Base-by-base conservation (phyloP, 1,140 invertebrate species). In the Teleopsis dalmanni region DNA sequence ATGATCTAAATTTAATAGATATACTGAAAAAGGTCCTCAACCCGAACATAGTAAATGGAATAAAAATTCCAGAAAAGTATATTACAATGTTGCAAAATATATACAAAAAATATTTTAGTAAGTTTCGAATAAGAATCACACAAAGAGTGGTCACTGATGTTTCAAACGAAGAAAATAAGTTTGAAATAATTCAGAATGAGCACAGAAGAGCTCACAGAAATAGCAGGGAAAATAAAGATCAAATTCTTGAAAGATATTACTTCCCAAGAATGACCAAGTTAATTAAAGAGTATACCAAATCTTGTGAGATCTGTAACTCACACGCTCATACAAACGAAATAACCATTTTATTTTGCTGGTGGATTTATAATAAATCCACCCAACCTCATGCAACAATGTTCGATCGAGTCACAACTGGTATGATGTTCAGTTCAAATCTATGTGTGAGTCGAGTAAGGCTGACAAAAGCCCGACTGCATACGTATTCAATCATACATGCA, bases 131-230 rank as follows among this genome's bases (percentile, higher is more conserved):
- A 21, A 34, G 47, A 27, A 49, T 53, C 4, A 53, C 52, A 1
- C 47, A 49, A 35, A 53, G 19, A 38, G 9, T 48, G 1, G 47
- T 53, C 16, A 16, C 38, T n/a, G 51, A 53, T 21, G 13, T 53
- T 16, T 14, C 23, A 1, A 29, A 37, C 14, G 25, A 27, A 38
- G 41, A 44, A 14, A 3, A 38, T 8, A 27, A 38, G 25, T 31
- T 25, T 11, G 13, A 44, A 11, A 23, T 53, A 1, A 48, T 53
- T n/a, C 3, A 31, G 22, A 9, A 33, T 3, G 47, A 48, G 18
- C 51, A 53, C 34, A 44, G 25, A 34, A 48, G 51, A 23, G 51
- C 47, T 6, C 47, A 48, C 23, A 37, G 51, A 38, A 44, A 37
- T 40, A 4, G 3, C 1, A 42, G 16, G 2, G 47, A 48, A 48